Evolutionary conservation across 2,113 vertebrate genomes (phyloP).

Genomic region (Hyperoodon ampullatus): DNA sequence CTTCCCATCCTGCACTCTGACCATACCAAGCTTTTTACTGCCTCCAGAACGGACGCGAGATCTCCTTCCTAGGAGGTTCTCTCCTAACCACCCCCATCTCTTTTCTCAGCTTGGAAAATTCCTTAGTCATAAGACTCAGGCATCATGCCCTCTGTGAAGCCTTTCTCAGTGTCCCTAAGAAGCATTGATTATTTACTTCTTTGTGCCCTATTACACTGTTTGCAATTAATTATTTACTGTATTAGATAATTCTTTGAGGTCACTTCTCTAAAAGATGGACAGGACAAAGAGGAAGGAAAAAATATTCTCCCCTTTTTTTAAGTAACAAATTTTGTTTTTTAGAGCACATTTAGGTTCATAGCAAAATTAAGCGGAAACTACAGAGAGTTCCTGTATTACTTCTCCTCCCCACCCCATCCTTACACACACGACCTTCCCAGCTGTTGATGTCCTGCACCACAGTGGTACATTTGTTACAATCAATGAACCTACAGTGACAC

Average conservation of each 20-base stretch:
- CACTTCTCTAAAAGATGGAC: neutral
- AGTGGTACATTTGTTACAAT: neutral
- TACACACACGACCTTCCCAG: neutral
- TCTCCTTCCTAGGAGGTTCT: neutral
- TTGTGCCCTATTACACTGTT: neutral
- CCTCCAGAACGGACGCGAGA: neutral
- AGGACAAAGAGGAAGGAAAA: neutral
- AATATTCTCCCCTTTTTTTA: neutral
- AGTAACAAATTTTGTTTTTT: neutral
- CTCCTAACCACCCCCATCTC: neutral
- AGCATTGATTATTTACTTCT: neutral
- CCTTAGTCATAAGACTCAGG: neutral
- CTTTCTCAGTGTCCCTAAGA: neutral
- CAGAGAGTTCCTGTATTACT: neutral
- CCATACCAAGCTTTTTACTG: neutral
- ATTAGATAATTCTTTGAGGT: neutral
- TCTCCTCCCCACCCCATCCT: neutral
- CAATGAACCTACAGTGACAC: neutral
- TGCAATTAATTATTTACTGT: neutral
- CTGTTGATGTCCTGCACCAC: neutral
- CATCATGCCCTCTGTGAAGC: neutral
- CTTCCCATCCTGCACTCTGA: neutral
- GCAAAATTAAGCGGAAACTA: neutral
- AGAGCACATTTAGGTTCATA: constrained; percentile 1
- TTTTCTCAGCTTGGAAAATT: constrained; percentile 1